Conservation (phyloP, 92 coral and sea anemone species). For the Parazoanthus swiftii region DNA sequence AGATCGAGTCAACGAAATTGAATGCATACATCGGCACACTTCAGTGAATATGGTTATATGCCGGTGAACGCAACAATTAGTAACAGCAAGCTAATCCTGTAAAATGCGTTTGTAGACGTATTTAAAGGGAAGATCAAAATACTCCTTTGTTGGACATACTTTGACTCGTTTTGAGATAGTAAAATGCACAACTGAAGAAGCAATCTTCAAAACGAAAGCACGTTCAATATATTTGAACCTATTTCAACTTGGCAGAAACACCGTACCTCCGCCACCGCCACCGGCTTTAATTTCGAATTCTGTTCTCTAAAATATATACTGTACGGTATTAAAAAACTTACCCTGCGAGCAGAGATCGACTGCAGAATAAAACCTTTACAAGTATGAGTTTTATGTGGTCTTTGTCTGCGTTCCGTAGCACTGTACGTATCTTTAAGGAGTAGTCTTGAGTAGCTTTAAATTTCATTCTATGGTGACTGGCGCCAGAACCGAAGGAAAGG, state of each 20-base stretch:
- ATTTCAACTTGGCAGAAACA: background rate
- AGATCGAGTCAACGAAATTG: background rate
- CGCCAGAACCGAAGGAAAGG: background rate
- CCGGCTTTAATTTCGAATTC: background rate
- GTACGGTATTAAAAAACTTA: too few species aligned
- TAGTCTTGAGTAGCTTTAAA: too few species aligned
- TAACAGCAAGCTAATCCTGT: background rate
- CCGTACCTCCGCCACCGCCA: background rate
- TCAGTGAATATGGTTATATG: background rate
- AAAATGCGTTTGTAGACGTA: conserved; percentile 2
- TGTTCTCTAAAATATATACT: background rate
- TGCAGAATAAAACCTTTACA: background rate
- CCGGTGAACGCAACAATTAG: conserved; percentile 13
- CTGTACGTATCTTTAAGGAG: too few species aligned
- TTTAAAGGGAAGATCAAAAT: background rate
- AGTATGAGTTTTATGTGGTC: too few species aligned
- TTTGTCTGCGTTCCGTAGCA: background rate
- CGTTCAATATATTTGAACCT: background rate
- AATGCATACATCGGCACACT: background rate
- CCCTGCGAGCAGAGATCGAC: too few species aligned
- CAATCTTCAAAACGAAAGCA: conserved; percentile 2
- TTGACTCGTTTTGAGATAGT: background rate
- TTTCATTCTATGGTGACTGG: background rate
- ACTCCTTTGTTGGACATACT: background rate
- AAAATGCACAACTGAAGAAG: background rate